A percentile compares a stretch with the other conserved stretches of the same genome.
phyloP scores from a whole-genome alignment of 2,113 vertebrate species.

The Corythaixoides concolor region DNA sequence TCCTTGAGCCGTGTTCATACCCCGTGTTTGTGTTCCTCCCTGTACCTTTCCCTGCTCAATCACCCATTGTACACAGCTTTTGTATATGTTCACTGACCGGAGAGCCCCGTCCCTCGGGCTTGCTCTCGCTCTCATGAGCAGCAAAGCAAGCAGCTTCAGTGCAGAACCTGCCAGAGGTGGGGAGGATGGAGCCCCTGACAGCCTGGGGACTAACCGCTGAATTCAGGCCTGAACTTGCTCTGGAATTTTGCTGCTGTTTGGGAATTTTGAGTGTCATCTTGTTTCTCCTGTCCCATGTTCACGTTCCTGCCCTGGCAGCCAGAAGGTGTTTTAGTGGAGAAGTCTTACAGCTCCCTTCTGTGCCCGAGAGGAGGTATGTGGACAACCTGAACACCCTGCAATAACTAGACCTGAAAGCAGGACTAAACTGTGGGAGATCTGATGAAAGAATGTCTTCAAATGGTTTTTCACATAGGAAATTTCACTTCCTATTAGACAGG shows the following conservation, averaged over 20 bases:
- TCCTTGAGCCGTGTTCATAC: neutral
- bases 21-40: neutral
- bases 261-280: neutral
- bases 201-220: neutral
- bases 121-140: neutral
- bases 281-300: neutral
- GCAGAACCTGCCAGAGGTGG: neutral
- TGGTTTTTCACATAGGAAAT: neutral
- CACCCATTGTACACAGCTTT: neutral
- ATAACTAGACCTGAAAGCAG: neutral
- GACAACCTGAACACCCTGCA: neutral
- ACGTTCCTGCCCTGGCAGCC: slow-evolving; percentile 34
- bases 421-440: neutral
- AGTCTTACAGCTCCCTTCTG: slow-evolving; percentile 51
- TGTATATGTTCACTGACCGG: neutral
- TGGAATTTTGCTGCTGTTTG: neutral
- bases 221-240: neutral
- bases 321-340: slow-evolving; percentile 69
- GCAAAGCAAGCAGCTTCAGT: neutral
- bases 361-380: slow-evolving; percentile 69
- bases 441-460: neutral
- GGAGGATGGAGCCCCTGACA: neutral
- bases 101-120: neutral
- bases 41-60: neutral
- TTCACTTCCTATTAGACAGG: neutral